Evolutionary conservation across 23 tunicate genomes (phyloP).

Genomic region (Halocynthia roretzi): DNA sequence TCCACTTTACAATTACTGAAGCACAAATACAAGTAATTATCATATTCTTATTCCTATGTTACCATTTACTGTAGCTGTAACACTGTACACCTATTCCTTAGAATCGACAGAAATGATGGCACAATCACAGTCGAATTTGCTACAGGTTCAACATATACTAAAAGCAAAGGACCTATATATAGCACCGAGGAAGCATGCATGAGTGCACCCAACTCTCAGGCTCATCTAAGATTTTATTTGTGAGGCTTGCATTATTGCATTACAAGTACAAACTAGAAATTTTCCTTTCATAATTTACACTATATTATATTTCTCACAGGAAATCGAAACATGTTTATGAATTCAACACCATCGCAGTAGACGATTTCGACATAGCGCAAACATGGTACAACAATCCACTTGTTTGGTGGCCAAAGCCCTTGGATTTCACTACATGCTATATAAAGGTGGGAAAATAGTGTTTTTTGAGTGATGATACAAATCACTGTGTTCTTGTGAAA

Average conservation of each 20-base stretch:
- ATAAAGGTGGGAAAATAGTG: constrained; percentile 31
- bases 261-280: neutral
- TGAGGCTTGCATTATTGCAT: neutral
- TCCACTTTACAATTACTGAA: no score
- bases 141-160: neutral
- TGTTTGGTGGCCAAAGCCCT: constrained; percentile 16
- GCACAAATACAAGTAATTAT: no score
- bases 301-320: neutral
- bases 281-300: no score
- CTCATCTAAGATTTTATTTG: constrained; percentile 5
- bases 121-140: neutral
- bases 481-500: no score
- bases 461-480: neutral
- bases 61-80: no score
- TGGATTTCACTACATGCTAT: constrained; percentile 36
- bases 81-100: no score
- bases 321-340: neutral
- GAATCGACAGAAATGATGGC: no score
- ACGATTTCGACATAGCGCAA: neutral
- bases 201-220: neutral
- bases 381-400: constrained; percentile 2
- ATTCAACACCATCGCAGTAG: constrained; percentile 1
- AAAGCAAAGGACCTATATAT: constrained; percentile 2
- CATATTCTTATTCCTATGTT: no score
- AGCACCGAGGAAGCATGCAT: neutral